Base-by-base conservation (phyloP, 2,797 vertebrate species). In the Helicolenus hilgendorfi region DNA sequence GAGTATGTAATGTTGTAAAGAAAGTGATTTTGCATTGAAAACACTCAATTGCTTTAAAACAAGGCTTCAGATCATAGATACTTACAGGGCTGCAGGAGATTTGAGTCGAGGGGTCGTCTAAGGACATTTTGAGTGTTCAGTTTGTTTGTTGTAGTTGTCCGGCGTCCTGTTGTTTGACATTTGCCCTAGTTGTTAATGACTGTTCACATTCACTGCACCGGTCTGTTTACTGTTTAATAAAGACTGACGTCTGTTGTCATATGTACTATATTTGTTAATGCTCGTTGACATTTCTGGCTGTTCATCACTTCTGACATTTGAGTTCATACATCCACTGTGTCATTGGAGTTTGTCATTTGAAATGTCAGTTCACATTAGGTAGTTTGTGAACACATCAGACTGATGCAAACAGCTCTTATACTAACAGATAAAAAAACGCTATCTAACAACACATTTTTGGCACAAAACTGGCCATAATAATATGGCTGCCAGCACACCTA, bases 291-390 rank as follows among this genome's bases (percentile, higher is more conserved):
- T 79, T 83, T 74, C 67, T 81, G 58, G 27, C 36, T 20, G 2
- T 58, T 81, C 76, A 83, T 80, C 70, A 56, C 64, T 59, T 77
- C 38, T 82, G 71, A 70, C 18, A 36, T 68, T 33, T 72, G 29
- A 77, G 24, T 71, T 81, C 49, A 59, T n/a, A 60, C 65, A 41
- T 59, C 8, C n/a, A 38, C 49, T 63, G 49, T 55, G 49, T 22
- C 49, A 55, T 55, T 5, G 9, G 49, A 49, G 45, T 49, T 49
- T 49, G 7, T 70, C 15, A 81, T 55, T 68, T 84, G 11, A 79
- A n/a, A 64, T 29, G 24, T 88, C 68, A 77, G 49, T 27, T 38
- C 29, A 38, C 11, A 70, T 83, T 72, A 55, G 72, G 60, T 26
- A 67, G 27, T 18, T 8, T 4, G 14, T 31, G 26, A 29, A 56